Evolutionary conservation across 2,888 invertebrate species (phyloP).

Genomic region (Caenorhabditis sinica): DNA sequence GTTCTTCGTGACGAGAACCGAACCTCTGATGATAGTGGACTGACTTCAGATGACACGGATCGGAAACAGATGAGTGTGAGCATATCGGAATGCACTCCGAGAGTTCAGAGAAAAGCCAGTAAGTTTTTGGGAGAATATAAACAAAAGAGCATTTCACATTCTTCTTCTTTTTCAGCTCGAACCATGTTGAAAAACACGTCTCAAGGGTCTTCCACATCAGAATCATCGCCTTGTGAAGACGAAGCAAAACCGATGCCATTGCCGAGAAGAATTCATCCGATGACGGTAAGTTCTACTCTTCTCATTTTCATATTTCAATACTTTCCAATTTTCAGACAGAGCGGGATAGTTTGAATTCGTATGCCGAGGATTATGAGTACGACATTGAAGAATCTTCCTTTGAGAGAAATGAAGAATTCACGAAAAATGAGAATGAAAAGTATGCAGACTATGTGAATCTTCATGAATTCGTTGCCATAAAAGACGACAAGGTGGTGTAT

Average conservation of each 20-base stretch:
- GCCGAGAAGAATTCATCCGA: conserved; percentile 64
- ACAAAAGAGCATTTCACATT: background rate
- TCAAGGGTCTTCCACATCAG: conserved; percentile 74
- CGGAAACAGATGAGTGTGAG: conserved; percentile 71
- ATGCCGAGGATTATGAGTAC: conserved; percentile 80
- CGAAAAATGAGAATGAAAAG: conserved; percentile 34
- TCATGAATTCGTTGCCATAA: conserved; percentile 77
- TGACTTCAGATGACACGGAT: conserved; percentile 78
- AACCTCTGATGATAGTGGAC: conserved; percentile 80
- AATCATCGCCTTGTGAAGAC: conserved; percentile 77
- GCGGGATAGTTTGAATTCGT: conserved; percentile 79
- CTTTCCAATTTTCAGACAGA: conserved; percentile 72
- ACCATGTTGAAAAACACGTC: conserved; percentile 49
- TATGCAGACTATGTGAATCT: conserved; percentile 80
- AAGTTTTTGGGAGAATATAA: conserved; percentile 20
- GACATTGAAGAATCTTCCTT: conserved; percentile 80
- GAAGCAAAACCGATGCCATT: conserved; percentile 73
- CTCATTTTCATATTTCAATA: background rate
- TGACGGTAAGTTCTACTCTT: conserved; percentile 9
- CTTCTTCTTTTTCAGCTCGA: conserved; percentile 35
- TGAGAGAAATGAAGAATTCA: conserved; percentile 72
- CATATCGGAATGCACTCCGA: conserved; percentile 69
- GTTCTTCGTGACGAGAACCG: conserved; percentile 76
- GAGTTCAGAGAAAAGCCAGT: conserved; percentile 66
- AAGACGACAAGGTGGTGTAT: conserved; percentile 77